Conservation (phyloP, 2,888 invertebrate species). For the Gymnosoma rotundatum region DNA sequence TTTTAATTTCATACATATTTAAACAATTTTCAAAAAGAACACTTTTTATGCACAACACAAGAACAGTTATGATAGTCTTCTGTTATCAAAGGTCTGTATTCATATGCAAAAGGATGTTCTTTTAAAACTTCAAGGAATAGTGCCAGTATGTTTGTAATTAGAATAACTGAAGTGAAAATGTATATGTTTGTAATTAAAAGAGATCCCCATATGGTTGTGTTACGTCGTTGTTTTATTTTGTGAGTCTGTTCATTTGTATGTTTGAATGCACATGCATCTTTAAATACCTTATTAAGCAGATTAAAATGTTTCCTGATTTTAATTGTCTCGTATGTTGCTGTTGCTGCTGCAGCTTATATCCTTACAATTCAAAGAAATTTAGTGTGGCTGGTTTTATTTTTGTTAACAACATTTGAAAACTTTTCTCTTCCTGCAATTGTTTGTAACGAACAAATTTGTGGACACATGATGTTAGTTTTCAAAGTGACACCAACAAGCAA, state of each 20-base stretch:
- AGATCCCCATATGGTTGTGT: conserved; percentile 24
- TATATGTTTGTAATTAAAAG: neutral
- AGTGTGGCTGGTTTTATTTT: conserved; percentile 27
- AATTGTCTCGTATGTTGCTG: conserved; percentile 75
- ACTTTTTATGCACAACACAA: neutral
- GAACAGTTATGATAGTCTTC: conserved; percentile 37
- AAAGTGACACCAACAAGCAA: conserved; percentile 68
- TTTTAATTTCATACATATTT: neutral
- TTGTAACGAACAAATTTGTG: conserved; percentile 70
- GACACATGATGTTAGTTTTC: conserved; percentile 70
- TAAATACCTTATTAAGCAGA: conserved; percentile 80
- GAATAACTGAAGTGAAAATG: neutral
- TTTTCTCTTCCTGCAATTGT: conserved; percentile 50
- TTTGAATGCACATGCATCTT: conserved; percentile 55
- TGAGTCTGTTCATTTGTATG: conserved; percentile 21
- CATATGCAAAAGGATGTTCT: conserved; percentile 10
- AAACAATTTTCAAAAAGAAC: neutral
- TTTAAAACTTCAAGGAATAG: conserved; percentile 9
- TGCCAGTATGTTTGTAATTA: conserved; percentile 23
- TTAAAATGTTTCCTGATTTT: conserved; percentile 81
- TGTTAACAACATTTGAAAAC: conserved; percentile 37
- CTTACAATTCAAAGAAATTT: conserved; percentile 25
- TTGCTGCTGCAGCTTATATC: neutral
- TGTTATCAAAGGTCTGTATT: conserved; percentile 5
- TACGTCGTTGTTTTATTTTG: conserved; percentile 37